Evolutionary conservation across 2,113 vertebrate genomes (phyloP), one percentile per base, ranked within the genome.

Genomic region (Dipodomys merriami): DNA sequence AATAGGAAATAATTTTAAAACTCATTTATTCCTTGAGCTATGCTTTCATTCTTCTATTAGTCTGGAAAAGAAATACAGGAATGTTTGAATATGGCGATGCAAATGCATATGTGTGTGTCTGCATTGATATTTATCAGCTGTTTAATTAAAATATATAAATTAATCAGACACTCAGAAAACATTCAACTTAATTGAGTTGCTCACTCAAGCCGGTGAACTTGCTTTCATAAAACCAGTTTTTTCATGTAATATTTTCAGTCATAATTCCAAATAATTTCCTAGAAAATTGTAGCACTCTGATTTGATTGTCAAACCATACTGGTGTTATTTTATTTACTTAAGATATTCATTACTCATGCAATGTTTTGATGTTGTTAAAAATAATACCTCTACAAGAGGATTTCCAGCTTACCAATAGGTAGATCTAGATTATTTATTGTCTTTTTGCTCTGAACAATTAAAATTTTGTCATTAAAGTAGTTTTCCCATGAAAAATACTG

Each of bases 401-500:
- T 81, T 93, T 91, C 16, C 77, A 89, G 73, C 9, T 46, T 80
- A 30, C 12, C 74, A 77, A 49, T 60, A 27, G n/a, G 30, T 13
- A 96, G 91, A 81, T 74, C 23, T 57, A 68, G 35, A 72, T 74
- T 83, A 49, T 67, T 86, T 91, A 90, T 84, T 65, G 18, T n/a
- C 33, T 68, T 62, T 83, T 90, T 80, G 77, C 60, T 78, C 27
- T 81, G 35, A 95, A 94, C 8, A 89, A 83, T 80, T 92, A 64
- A 83, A 84, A 80, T 49, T 80, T 87, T 94, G 7, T 27, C 53
- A 62, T 88, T 82, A 65, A 83, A 73, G 33, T 35, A 9, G 5
- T 73, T 91, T 87, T 79, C 27, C 53, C 65, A 30, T 83, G 49
- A 82, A 78, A 92, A 69, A 68, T 79, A 78, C 60, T 92, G 86